phyloP scores from a whole-genome alignment of 1,140 invertebrate genomes.

The Leucophenga varia region DNA sequence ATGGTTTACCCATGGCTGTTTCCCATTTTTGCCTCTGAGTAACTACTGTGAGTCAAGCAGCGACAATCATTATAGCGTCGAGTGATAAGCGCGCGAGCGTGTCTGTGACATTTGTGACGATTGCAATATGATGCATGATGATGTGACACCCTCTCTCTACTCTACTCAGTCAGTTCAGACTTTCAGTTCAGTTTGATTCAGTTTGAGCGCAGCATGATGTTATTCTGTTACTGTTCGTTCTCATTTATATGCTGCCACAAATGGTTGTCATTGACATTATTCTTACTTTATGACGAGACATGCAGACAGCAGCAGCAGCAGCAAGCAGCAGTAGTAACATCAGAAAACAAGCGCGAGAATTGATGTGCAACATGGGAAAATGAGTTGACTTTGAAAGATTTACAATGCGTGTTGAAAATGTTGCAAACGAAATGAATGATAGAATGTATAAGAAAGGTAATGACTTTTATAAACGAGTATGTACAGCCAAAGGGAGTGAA shows the following conservation, averaged over 20 bases:
- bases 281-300: slow-evolving; percentile 10
- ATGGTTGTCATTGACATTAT: slow-evolving; percentile 4
- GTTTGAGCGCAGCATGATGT: neutral
- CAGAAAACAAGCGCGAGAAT: slow-evolving; percentile 41
- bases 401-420: slow-evolving; percentile 29
- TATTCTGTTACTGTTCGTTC: neutral
- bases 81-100: slow-evolving; percentile 45
- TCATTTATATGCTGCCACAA: neutral
- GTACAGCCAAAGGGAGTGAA: too few species aligned
- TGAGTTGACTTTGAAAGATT: slow-evolving; percentile 51
- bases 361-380: slow-evolving; percentile 49
- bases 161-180: neutral
- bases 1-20: too few species aligned
- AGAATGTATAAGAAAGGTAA: neutral
- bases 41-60: too few species aligned
- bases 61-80: slow-evolving; percentile 46
- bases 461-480: slow-evolving; percentile 2
- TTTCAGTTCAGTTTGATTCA: neutral
- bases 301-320: neutral
- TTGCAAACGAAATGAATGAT: slow-evolving; percentile 18
- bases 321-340: slow-evolving; percentile 3
- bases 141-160: too few species aligned
- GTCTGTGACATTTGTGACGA: slow-evolving; percentile 37
- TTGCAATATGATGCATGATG: slow-evolving; percentile 41
- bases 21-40: too few species aligned